Evolutionary conservation across 2,797 vertebrate species (phyloP).

Genomic region (Xenopus petersii): DNA sequence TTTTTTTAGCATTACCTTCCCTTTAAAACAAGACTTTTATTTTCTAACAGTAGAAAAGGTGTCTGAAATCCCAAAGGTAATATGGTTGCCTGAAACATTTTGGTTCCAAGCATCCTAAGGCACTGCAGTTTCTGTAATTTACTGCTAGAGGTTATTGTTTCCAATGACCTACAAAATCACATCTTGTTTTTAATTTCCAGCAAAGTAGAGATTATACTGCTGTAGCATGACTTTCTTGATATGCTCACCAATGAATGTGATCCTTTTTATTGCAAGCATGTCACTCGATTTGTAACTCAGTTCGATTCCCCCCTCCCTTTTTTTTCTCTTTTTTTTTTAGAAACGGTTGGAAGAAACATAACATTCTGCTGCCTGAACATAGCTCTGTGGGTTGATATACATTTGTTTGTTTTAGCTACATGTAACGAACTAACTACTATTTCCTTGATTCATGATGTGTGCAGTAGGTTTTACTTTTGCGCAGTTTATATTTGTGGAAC

Average conservation of each 20-base stretch:
- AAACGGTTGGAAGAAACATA: background rate
- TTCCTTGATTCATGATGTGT: too few species aligned
- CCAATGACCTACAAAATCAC: conserved; percentile 47
- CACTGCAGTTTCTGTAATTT: conserved; percentile 38
- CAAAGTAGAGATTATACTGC: conserved; percentile 42
- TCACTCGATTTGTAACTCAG: conserved; percentile 25
- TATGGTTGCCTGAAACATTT: conserved; percentile 38
- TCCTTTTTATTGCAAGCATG: conserved; percentile 30
- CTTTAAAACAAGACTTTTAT: conserved; percentile 22
- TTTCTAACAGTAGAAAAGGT: conserved; percentile 18
- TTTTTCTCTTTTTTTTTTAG: background rate
- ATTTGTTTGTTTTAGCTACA: too few species aligned
- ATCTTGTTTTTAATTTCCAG: conserved; percentile 47
- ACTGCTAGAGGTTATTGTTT: conserved; percentile 43
- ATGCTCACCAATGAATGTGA: conserved; percentile 32
- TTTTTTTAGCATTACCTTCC: background rate
- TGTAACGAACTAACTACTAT: too few species aligned
- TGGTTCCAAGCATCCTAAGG: conserved; percentile 34
- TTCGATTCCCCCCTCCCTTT: background rate
- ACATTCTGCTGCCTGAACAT: background rate
- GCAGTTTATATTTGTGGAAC: too few species aligned
- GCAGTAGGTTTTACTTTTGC: too few species aligned
- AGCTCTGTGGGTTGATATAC: too few species aligned
- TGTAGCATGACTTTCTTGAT: conserved; percentile 33
- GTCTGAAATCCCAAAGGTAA: conserved; percentile 25